Base-by-base conservation (phyloP, 30 jellyfish, hydroid and myxozoan species). In the Aurelia aurita complex sp. Pacific region DNA sequence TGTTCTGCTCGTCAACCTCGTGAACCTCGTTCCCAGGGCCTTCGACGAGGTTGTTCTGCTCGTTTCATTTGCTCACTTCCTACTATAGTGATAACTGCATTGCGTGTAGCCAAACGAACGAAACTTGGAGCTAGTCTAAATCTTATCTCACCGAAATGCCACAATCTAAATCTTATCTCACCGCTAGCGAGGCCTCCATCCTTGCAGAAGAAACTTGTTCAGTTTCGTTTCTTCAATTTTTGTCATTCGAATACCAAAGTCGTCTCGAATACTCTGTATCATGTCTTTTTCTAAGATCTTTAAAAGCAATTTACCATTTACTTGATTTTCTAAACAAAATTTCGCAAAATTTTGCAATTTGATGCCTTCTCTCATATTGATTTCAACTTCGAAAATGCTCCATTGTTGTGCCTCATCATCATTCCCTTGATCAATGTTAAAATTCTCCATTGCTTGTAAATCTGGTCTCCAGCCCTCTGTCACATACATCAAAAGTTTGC, bases 221-320 rank as follows among this genome's bases (percentile, higher is more conserved):
- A 75, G 40, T 75, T 75, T 75, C 9, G 62, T 55, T 55, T 75
- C 70, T 53, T 75, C 73, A 11, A 75, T 75, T 10, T 54, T 75
- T 12, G 85, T 52, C 17, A 75, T 54, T 4, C 62, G 35, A 10
- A 19, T 1, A 4, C 29, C 70, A 46, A n/a, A 75, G 13, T 75
- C 85, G 1, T 75, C 74, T 10, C 73, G 4, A 8, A 75, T 53
- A 54, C 85, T 75, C 17, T 75, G 73, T 32, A 75, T 57, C 16
- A 75, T 19, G 4, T 52, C 76, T 23, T 75, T 52, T 19, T 75
- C 74, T 14, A 75, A 29, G 55, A 75, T 75, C 17, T 51, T 75
- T 35, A 55, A 18, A 33, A 75, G 85, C 65, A 75, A 54, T 54
- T 29, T 75, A 52, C 85, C 85, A 75, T 75, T 43, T 13, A 75